Base-by-base conservation (phyloP, 2,888 invertebrate genomes). In the Hybos culiciformis region DNA sequence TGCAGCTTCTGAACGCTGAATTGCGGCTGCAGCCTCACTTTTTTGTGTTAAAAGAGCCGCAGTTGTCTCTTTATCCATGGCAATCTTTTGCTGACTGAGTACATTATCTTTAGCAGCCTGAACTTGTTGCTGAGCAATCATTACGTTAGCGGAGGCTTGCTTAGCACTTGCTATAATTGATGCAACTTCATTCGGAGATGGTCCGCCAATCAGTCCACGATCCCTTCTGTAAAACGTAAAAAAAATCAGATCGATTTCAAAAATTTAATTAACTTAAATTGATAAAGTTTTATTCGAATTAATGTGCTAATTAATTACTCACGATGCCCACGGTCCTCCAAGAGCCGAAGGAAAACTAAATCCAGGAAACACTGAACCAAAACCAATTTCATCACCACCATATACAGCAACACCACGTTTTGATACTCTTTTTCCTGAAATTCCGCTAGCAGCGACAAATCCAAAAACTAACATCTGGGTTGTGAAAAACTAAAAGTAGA, bases 161-260 rank as follows among this genome's bases (percentile, higher is more conserved):
- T 82, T 82, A 0, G 83, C 84, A 0, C 78, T 77, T 4, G 81
- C 77, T 40, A 83, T 75, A 1, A 82, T 78, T 24, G 78, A 74
- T 1, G 82, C 73, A 20, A 83, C 80, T 51, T 83, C 83, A 0
- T 75, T 73, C 11, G 78, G 77, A 39, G 71, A 72, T 32, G 74
- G 66, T 9, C 49, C 26, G 5, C 15, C 20, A 26, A 26, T 11
- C 5, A 3, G 6, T 14, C 14, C n/a, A n/a, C 20, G 36, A 20
- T 21, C 21, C n/a, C 34, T 34, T 34, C 18, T 4, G 4, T 19
- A n/a, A 18, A 11, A 23, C 4, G 12, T 17, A 37, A 15, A 24
- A 18, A 24, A 39, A 19, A 29, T n/a, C n/a, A 37, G 4, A 15
- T 23, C 5, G 12, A 24, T 24, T 21, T 18, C 6, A 12, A 17